Percentiles rank a stretch among this genome's conserved stretches.
phyloP scores from a whole-genome alignment of 2,797 vertebrate genomes.

The Oophaga sylvatica region DNA sequence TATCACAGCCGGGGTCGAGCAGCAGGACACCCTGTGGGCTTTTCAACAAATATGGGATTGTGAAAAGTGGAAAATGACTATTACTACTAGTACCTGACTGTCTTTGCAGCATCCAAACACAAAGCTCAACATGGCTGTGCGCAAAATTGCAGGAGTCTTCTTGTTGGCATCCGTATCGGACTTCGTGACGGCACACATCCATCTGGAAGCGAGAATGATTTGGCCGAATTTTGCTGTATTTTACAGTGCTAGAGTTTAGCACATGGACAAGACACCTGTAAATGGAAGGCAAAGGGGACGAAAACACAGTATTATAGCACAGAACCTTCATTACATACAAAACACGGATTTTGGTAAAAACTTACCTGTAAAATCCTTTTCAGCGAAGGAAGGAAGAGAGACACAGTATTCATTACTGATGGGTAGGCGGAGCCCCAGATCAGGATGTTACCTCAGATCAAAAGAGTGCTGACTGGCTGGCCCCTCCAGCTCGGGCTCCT shows the following conservation, averaged over 20 bases:
- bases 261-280: conserved; percentile 97
- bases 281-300: neutral
- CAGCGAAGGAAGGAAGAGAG: no score
- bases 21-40: no score
- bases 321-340: no score
- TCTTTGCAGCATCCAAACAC: conserved; percentile 96
- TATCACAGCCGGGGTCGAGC: no score
- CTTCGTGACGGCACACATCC: conserved; percentile 93
- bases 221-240: conserved; percentile 95
- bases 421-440: no score
- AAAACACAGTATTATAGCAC: neutral
- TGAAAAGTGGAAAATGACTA: neutral
- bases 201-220: conserved; percentile 97
- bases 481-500: no score
- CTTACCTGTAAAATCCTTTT: no score
- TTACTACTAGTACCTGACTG: conserved; percentile 81
- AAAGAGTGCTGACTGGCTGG: no score
- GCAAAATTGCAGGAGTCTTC: conserved; percentile 98
- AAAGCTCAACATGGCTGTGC: conserved; percentile 96
- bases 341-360: no score
- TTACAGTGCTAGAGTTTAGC: conserved; percentile 91
- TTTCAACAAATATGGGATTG: neutral
- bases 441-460: no score
- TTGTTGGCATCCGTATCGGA: conserved; percentile 93
- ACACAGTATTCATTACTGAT: no score